Evolutionary conservation across 2,888 invertebrate species (phyloP).

Genomic region (Cyaniris semiargus): DNA sequence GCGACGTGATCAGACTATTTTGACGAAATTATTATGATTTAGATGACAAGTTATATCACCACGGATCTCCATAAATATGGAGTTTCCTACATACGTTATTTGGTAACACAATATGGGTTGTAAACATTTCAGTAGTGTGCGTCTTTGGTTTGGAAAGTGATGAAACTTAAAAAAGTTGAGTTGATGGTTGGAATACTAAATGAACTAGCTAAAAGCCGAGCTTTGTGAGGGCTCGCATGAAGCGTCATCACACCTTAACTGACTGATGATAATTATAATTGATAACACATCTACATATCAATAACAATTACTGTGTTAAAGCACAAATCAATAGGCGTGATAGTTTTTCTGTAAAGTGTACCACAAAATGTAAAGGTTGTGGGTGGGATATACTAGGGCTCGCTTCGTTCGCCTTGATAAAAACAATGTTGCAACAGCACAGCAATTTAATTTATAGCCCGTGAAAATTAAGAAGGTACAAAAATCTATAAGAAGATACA

Average conservation of each 20-base stretch:
- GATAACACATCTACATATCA: too few species aligned
- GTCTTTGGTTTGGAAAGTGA: background rate
- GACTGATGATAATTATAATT: too few species aligned
- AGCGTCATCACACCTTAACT: too few species aligned
- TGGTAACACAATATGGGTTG: background rate
- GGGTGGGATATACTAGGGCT: too few species aligned
- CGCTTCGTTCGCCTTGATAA: too few species aligned
- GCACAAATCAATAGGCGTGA: too few species aligned
- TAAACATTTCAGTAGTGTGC: background rate
- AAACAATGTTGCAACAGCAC: background rate
- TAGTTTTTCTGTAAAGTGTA: too few species aligned
- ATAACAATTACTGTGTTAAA: too few species aligned
- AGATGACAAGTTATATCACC: slow-evolving; percentile 2
- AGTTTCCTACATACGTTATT: background rate
- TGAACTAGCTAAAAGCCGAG: too few species aligned
- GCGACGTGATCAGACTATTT: slow-evolving; percentile 59
- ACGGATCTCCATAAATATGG: slow-evolving; percentile 6
- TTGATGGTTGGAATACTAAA: background rate
- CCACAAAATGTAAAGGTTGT: too few species aligned
- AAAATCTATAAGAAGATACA: too few species aligned
- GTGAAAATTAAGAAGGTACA: background rate
- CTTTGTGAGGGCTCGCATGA: too few species aligned
- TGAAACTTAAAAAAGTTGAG: background rate
- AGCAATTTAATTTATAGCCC: background rate
- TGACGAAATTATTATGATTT: slow-evolving; percentile 42